Evolutionary conservation across 1,140 invertebrate species (phyloP).

Genomic region (Drosophila hydei): DNA sequence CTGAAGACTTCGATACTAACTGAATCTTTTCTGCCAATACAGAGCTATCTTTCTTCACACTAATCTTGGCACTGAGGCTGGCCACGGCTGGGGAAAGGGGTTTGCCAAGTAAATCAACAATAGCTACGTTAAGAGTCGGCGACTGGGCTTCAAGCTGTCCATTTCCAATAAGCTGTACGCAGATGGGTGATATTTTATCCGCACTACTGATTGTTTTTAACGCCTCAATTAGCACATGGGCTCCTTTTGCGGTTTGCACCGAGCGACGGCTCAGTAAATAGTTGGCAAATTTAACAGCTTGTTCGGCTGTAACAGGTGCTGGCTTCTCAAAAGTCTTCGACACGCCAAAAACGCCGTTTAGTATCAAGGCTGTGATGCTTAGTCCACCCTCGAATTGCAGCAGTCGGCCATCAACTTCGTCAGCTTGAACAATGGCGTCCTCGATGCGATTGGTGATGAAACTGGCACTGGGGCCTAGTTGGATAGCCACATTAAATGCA

Average conservation of each 20-base stretch:
- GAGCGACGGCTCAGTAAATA: conserved; percentile 96
- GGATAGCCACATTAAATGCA: conserved; percentile 91
- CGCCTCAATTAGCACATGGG: conserved; percentile 91
- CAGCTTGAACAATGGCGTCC: conserved; percentile 96
- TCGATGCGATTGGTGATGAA: conserved; percentile 93
- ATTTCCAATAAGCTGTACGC: conserved; percentile 90
- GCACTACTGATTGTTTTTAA: conserved; percentile 85
- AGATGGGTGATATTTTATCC: conserved; percentile 87
- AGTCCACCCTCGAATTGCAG: conserved; percentile 97
- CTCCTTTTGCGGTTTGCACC: conserved; percentile 93
- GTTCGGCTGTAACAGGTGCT: conserved; percentile 89
- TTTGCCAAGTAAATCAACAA: conserved; percentile 94
- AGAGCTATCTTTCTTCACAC: conserved; percentile 66
- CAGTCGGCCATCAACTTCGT: conserved; percentile 95
- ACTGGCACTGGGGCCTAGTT: conserved; percentile 87
- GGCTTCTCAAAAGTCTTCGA: conserved; percentile 89
- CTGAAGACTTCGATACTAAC: conserved; percentile 80
- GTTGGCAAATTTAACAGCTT: conserved; percentile 95
- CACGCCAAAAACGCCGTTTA: conserved; percentile 87
- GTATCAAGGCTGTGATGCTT: conserved; percentile 85
- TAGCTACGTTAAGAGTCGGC: conserved; percentile 89
- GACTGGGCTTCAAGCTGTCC: conserved; percentile 89
- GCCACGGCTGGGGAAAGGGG: conserved; percentile 85
- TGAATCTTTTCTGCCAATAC: conserved; percentile 71
- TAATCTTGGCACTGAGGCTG: conserved; percentile 63